Evolutionary conservation across 2,797 vertebrate genomes (phyloP).

Genomic region (Cercopithecus diana): DNA sequence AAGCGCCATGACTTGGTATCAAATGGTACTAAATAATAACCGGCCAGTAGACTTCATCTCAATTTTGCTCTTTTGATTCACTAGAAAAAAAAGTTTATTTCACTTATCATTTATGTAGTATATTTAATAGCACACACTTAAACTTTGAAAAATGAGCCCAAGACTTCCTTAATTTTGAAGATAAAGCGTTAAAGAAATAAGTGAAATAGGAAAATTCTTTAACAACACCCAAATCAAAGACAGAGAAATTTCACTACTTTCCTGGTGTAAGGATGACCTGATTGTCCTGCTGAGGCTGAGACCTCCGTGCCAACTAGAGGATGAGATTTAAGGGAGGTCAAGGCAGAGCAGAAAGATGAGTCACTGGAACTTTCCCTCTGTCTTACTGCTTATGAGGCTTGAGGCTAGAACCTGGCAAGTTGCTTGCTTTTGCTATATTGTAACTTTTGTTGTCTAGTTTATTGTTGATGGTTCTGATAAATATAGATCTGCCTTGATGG

Average conservation of each 20-base stretch:
- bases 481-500: neutral
- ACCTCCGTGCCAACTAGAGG: neutral
- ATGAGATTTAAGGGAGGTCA: neutral
- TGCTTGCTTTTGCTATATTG: neutral
- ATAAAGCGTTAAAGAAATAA: neutral
- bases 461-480: neutral
- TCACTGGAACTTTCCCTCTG: neutral
- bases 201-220: neutral
- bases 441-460: neutral
- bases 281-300: neutral
- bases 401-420: neutral
- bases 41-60: neutral
- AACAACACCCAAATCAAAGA: neutral
- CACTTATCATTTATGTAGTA: neutral
- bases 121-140: neutral
- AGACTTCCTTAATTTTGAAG: constrained; percentile 18
- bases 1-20: neutral
- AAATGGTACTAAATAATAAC: constrained; percentile 4
- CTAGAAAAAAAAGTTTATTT: constrained; percentile 15
- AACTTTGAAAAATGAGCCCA: neutral
- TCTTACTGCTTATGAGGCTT: neutral
- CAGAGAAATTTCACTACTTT: neutral
- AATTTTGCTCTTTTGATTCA: constrained; percentile 41
- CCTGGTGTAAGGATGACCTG: neutral
- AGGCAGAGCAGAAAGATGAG: neutral